phyloP scores from a whole-genome alignment of 2,797 vertebrate genomes.

The Sebastes vulpes region DNA sequence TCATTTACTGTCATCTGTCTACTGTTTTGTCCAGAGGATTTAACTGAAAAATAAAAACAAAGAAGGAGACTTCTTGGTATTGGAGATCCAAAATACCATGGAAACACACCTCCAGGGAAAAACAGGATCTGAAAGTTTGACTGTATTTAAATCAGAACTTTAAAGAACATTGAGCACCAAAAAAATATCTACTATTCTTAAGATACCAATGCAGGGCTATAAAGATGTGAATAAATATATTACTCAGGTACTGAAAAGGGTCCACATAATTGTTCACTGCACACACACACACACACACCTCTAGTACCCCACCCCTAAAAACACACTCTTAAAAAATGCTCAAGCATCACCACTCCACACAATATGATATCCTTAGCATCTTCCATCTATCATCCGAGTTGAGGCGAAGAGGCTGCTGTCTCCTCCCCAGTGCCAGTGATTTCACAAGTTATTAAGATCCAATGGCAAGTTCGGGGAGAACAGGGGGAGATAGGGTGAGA shows the following conservation, averaged over 20 bases:
- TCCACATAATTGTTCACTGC: background rate
- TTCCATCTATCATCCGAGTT: conserved; percentile 70
- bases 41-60: background rate
- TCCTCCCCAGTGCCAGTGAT: conserved; percentile 54
- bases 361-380: conserved; percentile 56
- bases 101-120: conserved; percentile 6
- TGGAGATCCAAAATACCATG: background rate
- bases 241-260: background rate
- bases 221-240: background rate
- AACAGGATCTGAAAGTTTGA: background rate
- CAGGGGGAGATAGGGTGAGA: conserved; percentile 20
- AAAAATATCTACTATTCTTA: background rate
- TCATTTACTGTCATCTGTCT: background rate
- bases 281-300: background rate
- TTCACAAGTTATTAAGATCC: conserved; percentile 78
- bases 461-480: conserved; percentile 50
- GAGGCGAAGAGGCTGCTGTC: conserved; percentile 49
- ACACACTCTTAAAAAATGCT: conserved; percentile 16
- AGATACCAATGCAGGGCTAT: background rate
- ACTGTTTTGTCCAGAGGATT: background rate
- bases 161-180: background rate
- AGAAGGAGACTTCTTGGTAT: background rate
- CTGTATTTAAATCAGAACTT: conserved; percentile 7
- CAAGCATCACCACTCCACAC: background rate
- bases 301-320: background rate